Evolutionary conservation across 1,140 invertebrate genomes (phyloP), one percentile per base, ranked within the genome.

Genomic region (Brachionus plicatilis): DNA sequence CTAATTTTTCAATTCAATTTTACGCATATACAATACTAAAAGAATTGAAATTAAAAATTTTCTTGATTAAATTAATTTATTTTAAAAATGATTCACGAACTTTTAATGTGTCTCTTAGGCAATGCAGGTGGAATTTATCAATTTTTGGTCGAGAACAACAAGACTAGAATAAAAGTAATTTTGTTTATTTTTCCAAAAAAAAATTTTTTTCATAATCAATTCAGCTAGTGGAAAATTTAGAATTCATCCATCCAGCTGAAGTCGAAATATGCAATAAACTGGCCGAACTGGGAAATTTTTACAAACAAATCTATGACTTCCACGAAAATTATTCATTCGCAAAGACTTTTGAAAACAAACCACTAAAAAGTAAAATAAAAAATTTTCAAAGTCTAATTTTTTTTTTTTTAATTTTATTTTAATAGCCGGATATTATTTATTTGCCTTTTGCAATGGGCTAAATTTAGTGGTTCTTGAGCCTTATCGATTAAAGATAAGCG

Each of bases 221-320:
- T 60, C 9, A 60, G 79, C 33, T 82, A 12, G 79, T 82, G 1
- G 79, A 82, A 65, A 82, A 82, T 65, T 68, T 82, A 12, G 79
- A 82, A 7, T 82, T 82, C n/a, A 65, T 82, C 33, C 79, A 82
- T 65, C 79, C 79, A 66, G 50, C 79, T 27, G 79, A 82, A 82
- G 79, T 82, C 2, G 79, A 82, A 82, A 47, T 82, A 14, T 82
- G 79, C 29, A 82, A 82, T 45, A 60, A 68, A 82, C 9, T 82
- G 17, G 79, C 79, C 33, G 29, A 82, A 37, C 27, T 82, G 8
- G 79, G 79, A 0, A 68, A 60, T 27, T 82, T 60, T 45, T 82
- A 65, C 33, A 82, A 37, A 82, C 20, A 68, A 82, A 65, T 82
- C 1, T 17, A 7, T 17, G 41, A 65, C n/a, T 82, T 82, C 27